A percentile compares a stretch with the other conserved stretches of the same genome.
phyloP scores from a whole-genome alignment of 1,140 invertebrate species.

The Copidosoma floridanum region DNA sequence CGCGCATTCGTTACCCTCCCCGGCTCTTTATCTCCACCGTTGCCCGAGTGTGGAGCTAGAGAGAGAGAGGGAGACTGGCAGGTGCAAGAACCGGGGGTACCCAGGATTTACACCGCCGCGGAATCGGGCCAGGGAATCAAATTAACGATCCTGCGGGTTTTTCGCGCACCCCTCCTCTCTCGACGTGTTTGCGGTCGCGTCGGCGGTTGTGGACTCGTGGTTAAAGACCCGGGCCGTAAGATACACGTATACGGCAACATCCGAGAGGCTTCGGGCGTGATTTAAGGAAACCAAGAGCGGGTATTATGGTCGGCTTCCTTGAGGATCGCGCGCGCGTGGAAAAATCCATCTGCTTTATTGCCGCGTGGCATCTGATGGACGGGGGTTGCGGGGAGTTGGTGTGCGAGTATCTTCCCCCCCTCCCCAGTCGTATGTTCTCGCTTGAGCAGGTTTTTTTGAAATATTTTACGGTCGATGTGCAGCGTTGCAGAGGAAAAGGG shows the following conservation, averaged over 20 bases:
- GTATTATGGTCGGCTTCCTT: not conserved
- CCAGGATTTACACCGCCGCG: too few species aligned
- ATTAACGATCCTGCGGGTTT: constrained; percentile 17
- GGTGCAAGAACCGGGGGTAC: too few species aligned
- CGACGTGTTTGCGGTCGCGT: constrained; percentile 1
- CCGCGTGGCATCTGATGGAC: not conserved
- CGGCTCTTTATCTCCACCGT: not conserved
- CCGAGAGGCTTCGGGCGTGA: too few species aligned
- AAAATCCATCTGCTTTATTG: constrained; percentile 7
- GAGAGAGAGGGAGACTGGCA: not conserved
- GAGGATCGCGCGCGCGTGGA: not conserved
- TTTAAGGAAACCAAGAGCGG: constrained; percentile 18
- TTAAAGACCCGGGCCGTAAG: too few species aligned
- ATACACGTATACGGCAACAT: too few species aligned
- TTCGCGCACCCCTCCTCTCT: too few species aligned
- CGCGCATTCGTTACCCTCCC: not conserved
- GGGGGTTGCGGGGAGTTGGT: not conserved
- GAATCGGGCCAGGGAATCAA: constrained; percentile 17
- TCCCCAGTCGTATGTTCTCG: too few species aligned
- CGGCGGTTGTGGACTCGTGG: constrained; percentile 9
- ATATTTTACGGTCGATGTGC: too few species aligned
- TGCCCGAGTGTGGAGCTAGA: not conserved
- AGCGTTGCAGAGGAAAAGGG: too few species aligned
- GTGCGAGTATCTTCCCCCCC: not conserved
- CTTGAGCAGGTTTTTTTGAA: too few species aligned